phyloP scores from a whole-genome alignment of 2,888 invertebrate species.

The Mantis religiosa region DNA sequence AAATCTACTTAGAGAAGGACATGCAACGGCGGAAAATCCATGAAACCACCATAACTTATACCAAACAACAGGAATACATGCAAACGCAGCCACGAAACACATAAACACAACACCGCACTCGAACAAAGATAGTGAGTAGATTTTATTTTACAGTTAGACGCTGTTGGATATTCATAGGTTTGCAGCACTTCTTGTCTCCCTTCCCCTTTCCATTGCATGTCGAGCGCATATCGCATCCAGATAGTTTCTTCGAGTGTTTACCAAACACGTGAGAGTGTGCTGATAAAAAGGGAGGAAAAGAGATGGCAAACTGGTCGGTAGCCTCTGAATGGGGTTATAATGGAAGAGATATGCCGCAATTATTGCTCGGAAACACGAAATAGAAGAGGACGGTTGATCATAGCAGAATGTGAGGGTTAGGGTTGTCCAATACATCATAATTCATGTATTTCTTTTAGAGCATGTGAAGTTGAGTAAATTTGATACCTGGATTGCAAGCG shows the following conservation, averaged over 20 bases:
- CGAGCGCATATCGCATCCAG: background rate
- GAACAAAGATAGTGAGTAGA: background rate
- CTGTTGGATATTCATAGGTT: background rate
- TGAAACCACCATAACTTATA: background rate
- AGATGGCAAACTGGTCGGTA: background rate
- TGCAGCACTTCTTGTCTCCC: background rate
- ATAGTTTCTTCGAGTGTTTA: constrained; percentile 1
- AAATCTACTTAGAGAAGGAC: background rate
- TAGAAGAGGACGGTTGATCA: background rate
- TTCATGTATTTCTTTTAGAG: no score
- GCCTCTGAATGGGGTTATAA: constrained; percentile 9
- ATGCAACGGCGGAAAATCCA: background rate
- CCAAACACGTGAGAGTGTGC: background rate
- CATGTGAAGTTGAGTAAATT: no score
- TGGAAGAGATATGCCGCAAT: constrained; percentile 1
- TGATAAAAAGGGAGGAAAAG: background rate
- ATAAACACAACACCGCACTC: background rate
- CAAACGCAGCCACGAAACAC: background rate
- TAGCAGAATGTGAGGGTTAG: background rate
- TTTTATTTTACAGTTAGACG: background rate
- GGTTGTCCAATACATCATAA: background rate
- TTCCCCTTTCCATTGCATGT: background rate
- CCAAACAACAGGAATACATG: background rate
- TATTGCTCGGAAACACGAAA: constrained; percentile 9
- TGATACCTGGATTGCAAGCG: no score